These are phyloP conservation scores for Lithophane semibrunnea DNA, from an alignment of 2,888 invertebrate species.

Conservation along the genomic window DNA sequence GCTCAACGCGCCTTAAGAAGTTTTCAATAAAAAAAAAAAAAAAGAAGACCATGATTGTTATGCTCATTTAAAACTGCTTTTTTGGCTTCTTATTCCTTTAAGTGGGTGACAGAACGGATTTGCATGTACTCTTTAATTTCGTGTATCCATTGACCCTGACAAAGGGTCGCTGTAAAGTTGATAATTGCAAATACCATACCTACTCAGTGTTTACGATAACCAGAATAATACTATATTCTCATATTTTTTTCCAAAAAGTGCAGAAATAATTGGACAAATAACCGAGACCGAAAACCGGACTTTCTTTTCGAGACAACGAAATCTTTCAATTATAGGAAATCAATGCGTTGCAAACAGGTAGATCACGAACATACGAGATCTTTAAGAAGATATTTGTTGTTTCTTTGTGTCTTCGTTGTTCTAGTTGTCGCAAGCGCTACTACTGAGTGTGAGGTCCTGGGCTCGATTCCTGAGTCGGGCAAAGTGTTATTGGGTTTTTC, in stretches of 20 bases:
- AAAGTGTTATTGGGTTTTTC: too few relatives aligned
- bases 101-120: conserved; percentile 28
- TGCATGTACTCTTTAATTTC: conserved; percentile 26
- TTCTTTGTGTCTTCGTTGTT: not conserved
- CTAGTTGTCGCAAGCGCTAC: too few relatives aligned
- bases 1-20: too few relatives aligned
- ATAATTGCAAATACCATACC: conserved; percentile 21
- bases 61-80: not conserved
- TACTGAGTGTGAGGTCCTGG: too few relatives aligned
- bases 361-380: not conserved
- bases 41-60: not conserved
- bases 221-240: too few relatives aligned
- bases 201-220: not conserved
- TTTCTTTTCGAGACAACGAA: not conserved
- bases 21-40: not conserved
- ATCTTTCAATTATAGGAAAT: not conserved
- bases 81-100: not conserved
- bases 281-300: too few relatives aligned
- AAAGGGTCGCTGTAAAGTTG: conserved; percentile 25
- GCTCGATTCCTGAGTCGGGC: too few relatives aligned
- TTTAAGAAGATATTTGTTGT: not conserved
- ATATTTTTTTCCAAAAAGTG: too few relatives aligned
- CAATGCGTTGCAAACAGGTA: not conserved
- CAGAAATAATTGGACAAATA: too few relatives aligned
- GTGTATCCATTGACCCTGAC: conserved; percentile 2